A percentile compares a stretch with the other conserved stretches of the same genome.
Evolutionary conservation across 2,113 vertebrate genomes (phyloP).

Genomic region (Syrmaticus mikado): DNA sequence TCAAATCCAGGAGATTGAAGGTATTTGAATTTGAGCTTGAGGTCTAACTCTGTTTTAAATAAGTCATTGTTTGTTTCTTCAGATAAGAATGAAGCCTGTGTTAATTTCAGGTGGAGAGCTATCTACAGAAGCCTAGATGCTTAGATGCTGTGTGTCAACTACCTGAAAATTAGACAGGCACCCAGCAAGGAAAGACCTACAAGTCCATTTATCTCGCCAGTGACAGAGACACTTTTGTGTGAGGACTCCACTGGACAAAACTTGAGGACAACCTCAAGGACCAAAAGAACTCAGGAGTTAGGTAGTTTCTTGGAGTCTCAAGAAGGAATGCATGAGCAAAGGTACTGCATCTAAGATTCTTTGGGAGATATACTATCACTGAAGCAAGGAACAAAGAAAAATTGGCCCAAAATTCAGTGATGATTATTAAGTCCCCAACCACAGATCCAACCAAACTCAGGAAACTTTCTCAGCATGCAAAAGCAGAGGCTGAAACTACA

Average conservation of each 20-base stretch:
- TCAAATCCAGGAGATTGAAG: fast-evolving
- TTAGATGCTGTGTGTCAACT: not conserved
- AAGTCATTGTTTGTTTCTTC: not conserved
- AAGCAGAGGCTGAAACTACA: not conserved
- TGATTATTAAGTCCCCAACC: not conserved
- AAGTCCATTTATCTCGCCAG: not conserved
- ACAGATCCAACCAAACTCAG: not conserved
- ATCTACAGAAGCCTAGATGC: not conserved
- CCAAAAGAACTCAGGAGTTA: not conserved
- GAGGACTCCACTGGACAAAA: not conserved
- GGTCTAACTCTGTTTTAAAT: not conserved
- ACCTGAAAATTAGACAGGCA: not conserved
- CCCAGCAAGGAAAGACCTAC: not conserved
- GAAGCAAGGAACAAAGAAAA: not conserved
- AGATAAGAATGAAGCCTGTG: not conserved
- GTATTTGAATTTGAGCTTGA: not conserved
- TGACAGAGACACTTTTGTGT: not conserved
- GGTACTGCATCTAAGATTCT: not conserved
- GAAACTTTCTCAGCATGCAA: not conserved
- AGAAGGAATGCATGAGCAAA: fast-evolving
- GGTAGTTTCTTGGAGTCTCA: not conserved
- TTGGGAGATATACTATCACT: not conserved
- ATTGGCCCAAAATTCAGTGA: not conserved
- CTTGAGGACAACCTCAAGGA: not conserved
- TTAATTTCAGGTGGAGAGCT: not conserved